These are phyloP conservation scores for Ganaspis sp. DNA, from an alignment of 1,140 invertebrate species.

Conservation along the genomic window DNA sequence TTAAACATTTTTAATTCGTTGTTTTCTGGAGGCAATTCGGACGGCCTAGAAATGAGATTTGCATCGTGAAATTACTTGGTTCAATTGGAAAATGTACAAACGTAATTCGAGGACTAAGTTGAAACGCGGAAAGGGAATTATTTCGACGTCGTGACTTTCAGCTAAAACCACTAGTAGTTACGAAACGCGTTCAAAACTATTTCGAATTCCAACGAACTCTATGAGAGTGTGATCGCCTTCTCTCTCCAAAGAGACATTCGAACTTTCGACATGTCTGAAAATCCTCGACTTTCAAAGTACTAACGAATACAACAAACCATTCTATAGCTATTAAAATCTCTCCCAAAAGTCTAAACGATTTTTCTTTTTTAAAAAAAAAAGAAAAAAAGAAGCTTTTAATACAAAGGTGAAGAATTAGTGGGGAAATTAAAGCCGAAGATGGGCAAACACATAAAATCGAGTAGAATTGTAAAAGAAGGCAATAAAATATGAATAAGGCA, in stretches of 20 bases:
- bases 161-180: not conserved
- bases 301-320: not conserved
- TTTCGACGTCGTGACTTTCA: constrained; percentile 18
- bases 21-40: too few relatives aligned
- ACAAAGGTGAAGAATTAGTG: too few relatives aligned
- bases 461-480: too few relatives aligned
- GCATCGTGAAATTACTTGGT: not conserved
- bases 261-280: not conserved
- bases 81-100: not conserved
- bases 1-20: too few relatives aligned
- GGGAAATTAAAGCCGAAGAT: too few relatives aligned
- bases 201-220: constrained; percentile 9
- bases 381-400: too few relatives aligned
- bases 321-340: not conserved
- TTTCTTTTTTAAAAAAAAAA: not conserved
- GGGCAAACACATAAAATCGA: too few relatives aligned
- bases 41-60: not conserved
- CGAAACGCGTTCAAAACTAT: constrained; percentile 27
- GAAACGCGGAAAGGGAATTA: constrained; percentile 1
- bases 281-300: not conserved
- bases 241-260: not conserved
- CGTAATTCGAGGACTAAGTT: not conserved
- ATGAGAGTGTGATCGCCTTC: constrained; percentile 14
- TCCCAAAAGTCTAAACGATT: not conserved
- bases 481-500: too few relatives aligned